Base-by-base conservation (phyloP, 2,113 vertebrate species). In the Aptenodytes patagonicus region DNA sequence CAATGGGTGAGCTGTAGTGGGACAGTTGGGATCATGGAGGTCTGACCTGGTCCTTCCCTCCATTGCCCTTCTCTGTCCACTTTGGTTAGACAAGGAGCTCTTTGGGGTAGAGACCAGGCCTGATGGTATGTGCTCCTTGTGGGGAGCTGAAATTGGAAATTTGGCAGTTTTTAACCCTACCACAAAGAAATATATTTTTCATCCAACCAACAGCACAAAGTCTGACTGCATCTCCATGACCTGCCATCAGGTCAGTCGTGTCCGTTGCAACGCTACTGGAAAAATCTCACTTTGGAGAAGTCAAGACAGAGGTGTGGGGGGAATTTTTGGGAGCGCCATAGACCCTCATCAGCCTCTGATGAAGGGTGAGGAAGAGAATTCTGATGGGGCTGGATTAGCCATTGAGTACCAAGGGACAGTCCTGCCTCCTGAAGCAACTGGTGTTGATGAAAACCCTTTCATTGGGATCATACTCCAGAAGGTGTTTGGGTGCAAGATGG, bases 21-120 rank as follows among this genome's bases (percentile, higher is more conserved):
- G 16, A 57, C 13, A 44, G 20, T 2, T 70, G 69, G 42, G n/a
- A n/a, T 85, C 15, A 31, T 0, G 0, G 46, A 60, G 29, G 8
- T 90, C 36, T 80, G 62, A 44, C 10, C 3, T 1, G 1, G 6
- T 84, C 46, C 36, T 70, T 46, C 9, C 9, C 6, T 76, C 44
- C 8, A 1, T 40, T 62, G 34, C 6, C 24, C 28, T 17, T 46
- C 49, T 44, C 24, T 47, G 46, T 20, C 20, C 49, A 31, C 10
- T 68, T 72, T 55, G 82, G 26, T 83, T 80, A 54, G 79, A 24
- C 0, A 1, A 80, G 68, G 42, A 58, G 32, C 52, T 60, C 32
- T 44, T 54, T 60, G 12, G 26, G 24, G 14, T 62, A 24, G 60
- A 51, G n/a, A 61, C 31, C 4, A 1, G 72, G 15, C 40, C n/a